phyloP scores from a whole-genome alignment of 1,140 invertebrate species.

The Hesperophylax magnus region DNA sequence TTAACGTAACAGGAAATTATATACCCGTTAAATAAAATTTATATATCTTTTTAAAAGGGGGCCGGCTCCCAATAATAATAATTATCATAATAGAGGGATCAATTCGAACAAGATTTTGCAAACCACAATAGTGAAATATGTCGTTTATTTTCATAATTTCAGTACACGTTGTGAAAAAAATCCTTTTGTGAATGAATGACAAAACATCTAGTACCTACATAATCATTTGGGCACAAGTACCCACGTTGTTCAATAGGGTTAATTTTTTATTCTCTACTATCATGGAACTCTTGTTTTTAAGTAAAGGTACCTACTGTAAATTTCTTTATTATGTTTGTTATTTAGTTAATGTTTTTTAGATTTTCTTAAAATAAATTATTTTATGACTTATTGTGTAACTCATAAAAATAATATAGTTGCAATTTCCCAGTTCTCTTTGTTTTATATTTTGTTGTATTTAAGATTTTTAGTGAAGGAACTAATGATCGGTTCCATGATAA shows the following conservation, averaged over 20 bases:
- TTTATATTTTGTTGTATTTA: too few relatives aligned
- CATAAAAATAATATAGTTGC: too few relatives aligned
- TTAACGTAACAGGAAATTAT: background rate
- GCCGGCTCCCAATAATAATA: background rate
- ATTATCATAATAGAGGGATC: constrained; percentile 16
- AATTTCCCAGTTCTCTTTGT: too few relatives aligned
- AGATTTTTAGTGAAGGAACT: too few relatives aligned
- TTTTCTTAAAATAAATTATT: too few relatives aligned
- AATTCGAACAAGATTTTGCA: constrained; percentile 1
- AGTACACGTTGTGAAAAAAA: background rate
- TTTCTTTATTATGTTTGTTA: too few relatives aligned
- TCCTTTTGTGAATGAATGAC: background rate
- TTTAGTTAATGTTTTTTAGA: too few relatives aligned
- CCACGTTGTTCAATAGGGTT: constrained; percentile 4
- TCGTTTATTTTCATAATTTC: constrained; percentile 29
- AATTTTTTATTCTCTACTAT: background rate
- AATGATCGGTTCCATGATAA: too few relatives aligned
- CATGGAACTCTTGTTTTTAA: too few relatives aligned
- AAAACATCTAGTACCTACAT: constrained; percentile 18
- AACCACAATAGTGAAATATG: constrained; percentile 28
- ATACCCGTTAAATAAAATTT: constrained; percentile 16
- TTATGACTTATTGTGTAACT: too few relatives aligned
- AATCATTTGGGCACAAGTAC: background rate
- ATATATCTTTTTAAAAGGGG: constrained; percentile 10
- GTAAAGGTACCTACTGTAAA: too few relatives aligned